Evolutionary conservation across 2,888 invertebrate species (phyloP).

Genomic region (Sepiola atlantica): DNA sequence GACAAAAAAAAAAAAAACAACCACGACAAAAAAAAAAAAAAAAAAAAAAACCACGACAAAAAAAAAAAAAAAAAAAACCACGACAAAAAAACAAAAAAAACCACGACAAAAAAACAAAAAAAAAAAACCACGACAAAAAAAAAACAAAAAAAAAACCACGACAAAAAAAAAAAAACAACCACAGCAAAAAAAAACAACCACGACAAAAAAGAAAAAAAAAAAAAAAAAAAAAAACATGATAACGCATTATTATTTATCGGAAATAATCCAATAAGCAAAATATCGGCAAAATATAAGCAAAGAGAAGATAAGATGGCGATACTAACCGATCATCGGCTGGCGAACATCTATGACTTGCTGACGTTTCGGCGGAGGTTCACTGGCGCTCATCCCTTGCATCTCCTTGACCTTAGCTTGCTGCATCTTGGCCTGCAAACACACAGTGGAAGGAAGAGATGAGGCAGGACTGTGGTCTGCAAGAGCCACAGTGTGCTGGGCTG

Average conservation of each 20-base stretch:
- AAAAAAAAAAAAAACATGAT: background rate
- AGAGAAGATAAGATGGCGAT: background rate
- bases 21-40: background rate
- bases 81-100: background rate
- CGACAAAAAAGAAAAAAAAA: background rate
- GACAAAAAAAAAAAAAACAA: no score
- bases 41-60: background rate
- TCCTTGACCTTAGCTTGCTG: slow-evolving; percentile 41
- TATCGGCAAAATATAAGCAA: no score
- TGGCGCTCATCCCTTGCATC: slow-evolving; percentile 38
- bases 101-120: background rate
- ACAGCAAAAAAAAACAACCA: background rate
- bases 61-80: background rate
- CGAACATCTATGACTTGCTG: slow-evolving; percentile 46
- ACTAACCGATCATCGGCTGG: slow-evolving; percentile 41
- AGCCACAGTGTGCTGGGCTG: slow-evolving; percentile 3
- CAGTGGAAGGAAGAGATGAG: slow-evolving; percentile 32
- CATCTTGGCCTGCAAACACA: slow-evolving; percentile 45
- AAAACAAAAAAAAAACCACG: no score
- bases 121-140: background rate
- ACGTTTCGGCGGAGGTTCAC: slow-evolving; percentile 44
- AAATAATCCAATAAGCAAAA: background rate
- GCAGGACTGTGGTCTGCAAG: slow-evolving; percentile 19
- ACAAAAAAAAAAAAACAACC: no score
- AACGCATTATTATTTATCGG: background rate